Base-by-base conservation (phyloP, 2,888 invertebrate genomes). In the Drosophila meridiana region DNA sequence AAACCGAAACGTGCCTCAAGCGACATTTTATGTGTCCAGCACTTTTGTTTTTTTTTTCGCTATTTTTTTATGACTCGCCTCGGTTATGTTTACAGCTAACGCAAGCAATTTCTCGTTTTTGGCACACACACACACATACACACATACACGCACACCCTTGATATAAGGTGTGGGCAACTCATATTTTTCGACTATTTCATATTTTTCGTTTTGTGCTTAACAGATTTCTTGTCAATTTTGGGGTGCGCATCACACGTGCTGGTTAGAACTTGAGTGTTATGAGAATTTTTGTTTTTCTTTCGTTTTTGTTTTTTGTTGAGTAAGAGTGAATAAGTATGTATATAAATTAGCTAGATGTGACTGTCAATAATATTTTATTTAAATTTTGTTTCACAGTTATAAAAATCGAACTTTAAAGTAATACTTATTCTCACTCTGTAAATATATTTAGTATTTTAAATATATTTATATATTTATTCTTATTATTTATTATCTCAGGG, bases 11-110 rank as follows among this genome's bases (percentile, higher is more conserved):
- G 69, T 73, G 70, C 82, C 72, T 80, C 73, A 67, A 78, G 75
- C 75, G 60, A 55, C 80, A 63, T 87, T 84, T 87, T 87, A 83
- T 84, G 82, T 80, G 87, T 80, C 82, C 83, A 77, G 68, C 70
- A 68, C 40, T 48, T 45, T 78, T 58, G 69, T 73, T 74, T 78
- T 75, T 48, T 40, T 30, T 52, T 78, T 6, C 63, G 64, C 63
- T 20, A 40, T 38, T 38, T 67, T 75, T 67, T 69, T 65, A 69
- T 48, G 69, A 53, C 69, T 66, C 59, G 59, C 38, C 43, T 63
- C 38, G 65, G 55, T 67, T 56, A 57, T 63, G 76, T 71, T 80
- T 80, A 73, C 68, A 71, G 77, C 80, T 28, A 70, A 80, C 83
- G 82, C 77, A 62, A 82, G 82, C 83, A 70, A 72, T 83, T 83